These are phyloP conservation scores for Petrocephalus microphthalmus DNA, from an alignment of 2,113 vertebrate genomes.

Conservation along the genomic window DNA sequence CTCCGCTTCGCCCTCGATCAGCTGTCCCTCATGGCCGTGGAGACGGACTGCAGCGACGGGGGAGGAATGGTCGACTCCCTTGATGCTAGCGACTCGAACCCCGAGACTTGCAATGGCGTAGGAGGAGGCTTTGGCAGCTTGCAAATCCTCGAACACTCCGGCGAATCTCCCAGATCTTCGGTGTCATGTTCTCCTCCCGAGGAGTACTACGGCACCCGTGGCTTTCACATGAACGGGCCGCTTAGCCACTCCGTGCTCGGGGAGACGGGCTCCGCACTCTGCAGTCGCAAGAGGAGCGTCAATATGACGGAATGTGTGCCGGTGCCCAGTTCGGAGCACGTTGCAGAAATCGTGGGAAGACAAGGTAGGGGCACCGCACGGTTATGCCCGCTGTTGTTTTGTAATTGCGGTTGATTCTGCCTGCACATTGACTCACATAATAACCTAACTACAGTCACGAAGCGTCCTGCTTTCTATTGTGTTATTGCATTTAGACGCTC, in stretches of 20 bases:
- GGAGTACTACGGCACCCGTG: conserved; percentile 70
- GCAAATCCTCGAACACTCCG: conserved; percentile 59
- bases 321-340: conserved; percentile 80
- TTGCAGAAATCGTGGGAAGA: conserved; percentile 77
- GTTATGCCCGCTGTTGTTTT: neutral
- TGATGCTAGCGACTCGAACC: conserved; percentile 48
- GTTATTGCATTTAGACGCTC: neutral
- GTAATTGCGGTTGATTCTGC: no score
- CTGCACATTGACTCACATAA: neutral
- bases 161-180: conserved; percentile 60
- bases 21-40: conserved; percentile 75
- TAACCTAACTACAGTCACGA: neutral
- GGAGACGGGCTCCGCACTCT: conserved; percentile 69
- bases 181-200: conserved; percentile 61
- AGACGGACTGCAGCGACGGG: conserved; percentile 59
- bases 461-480: neutral
- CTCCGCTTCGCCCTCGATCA: conserved; percentile 76
- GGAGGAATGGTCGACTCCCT: conserved; percentile 46
- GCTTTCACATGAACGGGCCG: conserved; percentile 65
- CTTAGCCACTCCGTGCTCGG: conserved; percentile 62
- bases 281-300: conserved; percentile 74
- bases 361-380: conserved; percentile 62
- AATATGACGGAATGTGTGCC: conserved; percentile 84
- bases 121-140: conserved; percentile 59
- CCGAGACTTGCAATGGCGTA: conserved; percentile 54